Evolutionary conservation across 2,113 vertebrate genomes (phyloP).

Genomic region (Donacobius atricapilla): DNA sequence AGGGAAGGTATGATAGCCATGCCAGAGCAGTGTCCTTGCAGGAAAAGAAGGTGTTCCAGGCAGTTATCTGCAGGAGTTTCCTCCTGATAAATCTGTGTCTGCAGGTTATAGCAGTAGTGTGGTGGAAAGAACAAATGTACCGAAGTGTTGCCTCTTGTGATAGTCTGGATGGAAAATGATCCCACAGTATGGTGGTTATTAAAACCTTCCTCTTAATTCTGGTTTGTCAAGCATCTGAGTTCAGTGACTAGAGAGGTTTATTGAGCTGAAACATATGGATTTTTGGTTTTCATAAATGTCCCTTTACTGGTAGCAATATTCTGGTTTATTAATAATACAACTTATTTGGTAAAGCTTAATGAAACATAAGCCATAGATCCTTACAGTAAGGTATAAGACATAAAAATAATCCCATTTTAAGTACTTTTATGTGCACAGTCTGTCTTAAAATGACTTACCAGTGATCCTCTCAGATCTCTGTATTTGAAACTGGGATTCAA

Average conservation of each 20-base stretch:
- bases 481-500: neutral
- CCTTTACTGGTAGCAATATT: neutral
- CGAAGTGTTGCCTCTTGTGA: neutral
- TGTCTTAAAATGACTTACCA: neutral
- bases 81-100: neutral
- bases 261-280: neutral
- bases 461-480: neutral
- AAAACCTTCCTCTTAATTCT: neutral
- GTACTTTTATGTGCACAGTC: neutral
- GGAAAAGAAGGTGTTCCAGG: neutral
- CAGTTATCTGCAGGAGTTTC: neutral
- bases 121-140: neutral
- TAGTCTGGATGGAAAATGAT: neutral
- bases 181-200: neutral
- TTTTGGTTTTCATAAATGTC: neutral
- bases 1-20: fast-evolving
- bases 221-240: neutral
- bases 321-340: neutral
- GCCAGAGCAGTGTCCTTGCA: neutral
- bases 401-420: neutral
- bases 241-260: neutral
- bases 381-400: neutral
- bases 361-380: neutral
- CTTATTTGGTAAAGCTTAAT: neutral
- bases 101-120: neutral